Evolutionary conservation across 92 coral and sea anemone species (phyloP), one percentile per base, ranked within the genome.

Genomic region (Parazoanthus darwini): DNA sequence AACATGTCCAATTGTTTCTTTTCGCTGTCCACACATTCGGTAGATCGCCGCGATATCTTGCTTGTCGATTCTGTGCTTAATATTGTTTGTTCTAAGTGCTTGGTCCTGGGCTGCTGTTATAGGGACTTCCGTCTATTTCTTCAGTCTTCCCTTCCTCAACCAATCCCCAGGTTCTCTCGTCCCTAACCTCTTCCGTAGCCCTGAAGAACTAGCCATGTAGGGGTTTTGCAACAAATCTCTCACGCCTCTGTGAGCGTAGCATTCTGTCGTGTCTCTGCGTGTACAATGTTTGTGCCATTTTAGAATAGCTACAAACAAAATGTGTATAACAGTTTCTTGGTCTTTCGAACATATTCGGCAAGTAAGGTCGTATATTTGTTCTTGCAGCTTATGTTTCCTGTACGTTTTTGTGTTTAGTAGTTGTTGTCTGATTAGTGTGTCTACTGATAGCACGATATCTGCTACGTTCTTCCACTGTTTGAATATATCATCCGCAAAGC

Each of bases 211-310:
- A 25, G 26, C 29, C 80, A 77, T 43, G 80, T 25, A 77, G 56
- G 80, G 56, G 80, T 43, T 77, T 77, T 77, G 56, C 80, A 77
- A 77, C 80, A 77, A 77, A 39, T 77, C 33, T 77, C 81, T 77
- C 58, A 39, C 58, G 54, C 81, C 78, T 74, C 78, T 74, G 78
- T 74, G 33, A 77, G 37, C 81, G 35, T 77, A 77, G 81, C 58
- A 29, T 29, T 29, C 33, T 29, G 33, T 29, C 33, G 33, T 29
- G 33, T 29, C 33, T 29, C 33, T 29, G 33, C 33, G 33, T 29
- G 33, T 29, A 29, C 33, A 29, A 29, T 29, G 33, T 29, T 29
- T 29, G 33, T 29, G 33, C 33, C 0, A 29, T 29, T 29, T 29
- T 29, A 29, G 33, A 29, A 29, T 29, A 29, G 33, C 33, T 29